Evolutionary conservation across 2,797 vertebrate species (phyloP).

Genomic region (Champsocephalus gunnari): DNA sequence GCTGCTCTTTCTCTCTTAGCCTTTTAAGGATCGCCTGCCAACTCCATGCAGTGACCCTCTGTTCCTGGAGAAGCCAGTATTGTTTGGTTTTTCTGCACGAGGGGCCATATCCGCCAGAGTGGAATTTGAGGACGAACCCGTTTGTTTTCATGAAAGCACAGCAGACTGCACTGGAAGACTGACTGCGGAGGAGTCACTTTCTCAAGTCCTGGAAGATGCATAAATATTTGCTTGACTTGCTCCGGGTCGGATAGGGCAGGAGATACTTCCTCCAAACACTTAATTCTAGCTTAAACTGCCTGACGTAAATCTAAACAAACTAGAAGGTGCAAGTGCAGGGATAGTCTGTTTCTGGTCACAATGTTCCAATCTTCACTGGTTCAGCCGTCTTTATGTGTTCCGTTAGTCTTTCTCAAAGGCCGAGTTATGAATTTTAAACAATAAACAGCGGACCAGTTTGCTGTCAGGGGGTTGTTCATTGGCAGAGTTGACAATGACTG

Average conservation of each 20-base stretch:
- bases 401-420: not conserved
- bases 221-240: slow-evolving; percentile 74
- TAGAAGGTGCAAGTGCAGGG: not conserved
- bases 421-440: slow-evolving; percentile 15
- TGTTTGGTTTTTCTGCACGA: slow-evolving; percentile 75
- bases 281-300: slow-evolving; percentile 22
- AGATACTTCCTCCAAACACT: slow-evolving; percentile 39
- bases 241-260: slow-evolving; percentile 46
- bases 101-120: slow-evolving; percentile 67
- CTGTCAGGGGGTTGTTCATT: slow-evolving; percentile 5
- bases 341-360: slow-evolving; percentile 16
- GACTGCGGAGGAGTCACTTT: slow-evolving; percentile 60
- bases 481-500: slow-evolving; percentile 19
- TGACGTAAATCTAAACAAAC: slow-evolving; percentile 29
- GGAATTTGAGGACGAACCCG: slow-evolving; percentile 72
- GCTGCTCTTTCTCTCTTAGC: slow-evolving; percentile 63
- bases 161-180: slow-evolving; percentile 48
- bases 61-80: slow-evolving; percentile 65
- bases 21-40: slow-evolving; percentile 69
- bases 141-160: slow-evolving; percentile 72
- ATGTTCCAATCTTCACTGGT: not conserved
- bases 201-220: slow-evolving; percentile 64
- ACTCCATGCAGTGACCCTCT: slow-evolving; percentile 64
- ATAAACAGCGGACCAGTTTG: slow-evolving; percentile 30
- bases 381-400: slow-evolving; percentile 1